phyloP scores from a whole-genome alignment of 2,888 invertebrate genomes.

The Hydriomena furcata region DNA sequence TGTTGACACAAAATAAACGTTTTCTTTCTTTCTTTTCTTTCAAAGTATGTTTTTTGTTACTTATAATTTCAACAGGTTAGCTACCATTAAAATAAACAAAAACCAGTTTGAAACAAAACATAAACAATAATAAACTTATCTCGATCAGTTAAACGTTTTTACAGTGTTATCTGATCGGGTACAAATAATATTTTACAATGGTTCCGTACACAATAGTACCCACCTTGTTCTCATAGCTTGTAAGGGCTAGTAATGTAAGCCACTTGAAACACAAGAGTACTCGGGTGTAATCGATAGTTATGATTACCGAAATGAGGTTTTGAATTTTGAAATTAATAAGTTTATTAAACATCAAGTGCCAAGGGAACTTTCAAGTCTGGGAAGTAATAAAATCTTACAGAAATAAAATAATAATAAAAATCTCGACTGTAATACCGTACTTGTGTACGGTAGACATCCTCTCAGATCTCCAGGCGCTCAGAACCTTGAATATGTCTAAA shows the following conservation, averaged over 20 bases:
- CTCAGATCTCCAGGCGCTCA: too few relatives aligned
- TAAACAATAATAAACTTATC: conserved; percentile 13
- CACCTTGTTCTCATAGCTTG: conserved; percentile 27
- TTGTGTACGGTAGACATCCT: too few relatives aligned
- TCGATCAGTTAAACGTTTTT: conserved; percentile 21
- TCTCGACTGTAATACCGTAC: too few relatives aligned
- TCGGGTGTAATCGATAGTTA: conserved; percentile 69
- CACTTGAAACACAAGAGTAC: conserved; percentile 48
- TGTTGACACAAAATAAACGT: too few relatives aligned
- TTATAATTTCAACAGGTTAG: conserved; percentile 7
- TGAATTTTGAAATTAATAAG: conserved; percentile 16
- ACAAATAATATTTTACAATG: conserved; percentile 13
- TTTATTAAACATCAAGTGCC: conserved; percentile 19
- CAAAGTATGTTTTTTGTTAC: not conserved
- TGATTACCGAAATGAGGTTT: conserved; percentile 29
- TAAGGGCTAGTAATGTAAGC: conserved; percentile 37
- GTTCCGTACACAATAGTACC: conserved; percentile 21
- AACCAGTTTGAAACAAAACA: conserved; percentile 23
- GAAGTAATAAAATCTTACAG: conserved; percentile 4
- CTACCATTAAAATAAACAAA: conserved; percentile 17
- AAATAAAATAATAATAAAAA: too few relatives aligned
- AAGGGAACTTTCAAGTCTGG: not conserved
- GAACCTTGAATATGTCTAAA: too few relatives aligned
- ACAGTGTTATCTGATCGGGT: conserved; percentile 25
- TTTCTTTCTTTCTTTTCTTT: too few relatives aligned